Evolutionary conservation across 2,113 vertebrate genomes (phyloP).

Genomic region (Saguinus imperator): DNA sequence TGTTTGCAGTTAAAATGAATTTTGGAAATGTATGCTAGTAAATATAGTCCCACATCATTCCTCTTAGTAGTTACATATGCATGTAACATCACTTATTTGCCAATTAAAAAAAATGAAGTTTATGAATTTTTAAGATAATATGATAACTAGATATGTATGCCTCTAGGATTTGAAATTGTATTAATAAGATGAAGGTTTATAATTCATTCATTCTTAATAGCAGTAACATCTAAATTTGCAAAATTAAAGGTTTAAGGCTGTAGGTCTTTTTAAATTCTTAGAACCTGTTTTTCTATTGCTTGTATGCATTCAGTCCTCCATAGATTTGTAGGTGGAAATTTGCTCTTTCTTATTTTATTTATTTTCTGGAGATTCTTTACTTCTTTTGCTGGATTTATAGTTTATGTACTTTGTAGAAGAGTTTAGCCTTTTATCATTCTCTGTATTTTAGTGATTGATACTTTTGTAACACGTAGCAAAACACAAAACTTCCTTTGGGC

Average conservation of each 20-base stretch:
- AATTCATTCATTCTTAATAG: neutral
- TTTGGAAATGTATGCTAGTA: neutral
- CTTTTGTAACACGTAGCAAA: neutral
- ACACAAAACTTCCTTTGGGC: neutral
- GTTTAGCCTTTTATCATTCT: neutral
- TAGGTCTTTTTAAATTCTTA: neutral
- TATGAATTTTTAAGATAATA: neutral
- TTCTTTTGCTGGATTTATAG: neutral
- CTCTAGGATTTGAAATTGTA: neutral
- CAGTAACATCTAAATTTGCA: neutral
- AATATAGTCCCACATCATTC: neutral
- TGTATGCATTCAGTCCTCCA: neutral
- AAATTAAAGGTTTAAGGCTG: neutral
- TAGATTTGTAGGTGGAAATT: neutral
- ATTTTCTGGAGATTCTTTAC: neutral
- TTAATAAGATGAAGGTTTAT: neutral
- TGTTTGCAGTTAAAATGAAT: conserved; percentile 7
- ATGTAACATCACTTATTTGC: neutral
- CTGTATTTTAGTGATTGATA: neutral
- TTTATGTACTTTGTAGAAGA: neutral
- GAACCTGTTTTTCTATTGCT: neutral
- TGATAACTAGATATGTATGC: neutral
- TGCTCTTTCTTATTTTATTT: conserved; percentile 30
- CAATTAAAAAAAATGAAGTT: neutral
- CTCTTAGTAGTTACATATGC: neutral